phyloP scores from a whole-genome alignment of 64 coral and sea anemone genomes.

The Acropora tenuis region DNA sequence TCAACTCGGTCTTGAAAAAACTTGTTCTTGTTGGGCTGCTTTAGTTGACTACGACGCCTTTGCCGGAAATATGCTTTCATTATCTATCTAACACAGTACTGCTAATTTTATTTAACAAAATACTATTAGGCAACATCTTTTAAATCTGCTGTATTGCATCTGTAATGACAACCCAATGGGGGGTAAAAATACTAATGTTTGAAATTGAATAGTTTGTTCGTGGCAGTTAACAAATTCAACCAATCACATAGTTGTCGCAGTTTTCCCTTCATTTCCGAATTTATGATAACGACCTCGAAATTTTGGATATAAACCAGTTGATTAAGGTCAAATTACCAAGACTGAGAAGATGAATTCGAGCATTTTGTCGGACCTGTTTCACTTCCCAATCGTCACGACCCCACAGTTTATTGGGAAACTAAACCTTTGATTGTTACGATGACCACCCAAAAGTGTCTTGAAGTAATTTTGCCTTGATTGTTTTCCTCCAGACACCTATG shows the following conservation, averaged over 20 bases:
- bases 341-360: too few species aligned
- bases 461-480: background rate
- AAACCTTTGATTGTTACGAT: too few species aligned
- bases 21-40: background rate
- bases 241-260: too few species aligned
- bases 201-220: background rate
- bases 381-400: too few species aligned
- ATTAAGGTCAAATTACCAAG: too few species aligned
- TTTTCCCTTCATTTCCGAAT: too few species aligned
- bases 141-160: background rate
- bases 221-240: too few species aligned
- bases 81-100: background rate
- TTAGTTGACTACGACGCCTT: background rate
- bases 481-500: conserved; percentile 19
- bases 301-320: too few species aligned
- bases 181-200: background rate
- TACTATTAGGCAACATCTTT: background rate
- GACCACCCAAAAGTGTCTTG: background rate
- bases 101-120: background rate
- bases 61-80: background rate
- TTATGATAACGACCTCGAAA: too few species aligned
- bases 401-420: too few species aligned
- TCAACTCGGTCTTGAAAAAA: too few species aligned
- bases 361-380: too few species aligned
- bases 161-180: background rate